phyloP scores from a whole-genome alignment of 2,797 vertebrate genomes.

The Acipenser ruthenus region DNA sequence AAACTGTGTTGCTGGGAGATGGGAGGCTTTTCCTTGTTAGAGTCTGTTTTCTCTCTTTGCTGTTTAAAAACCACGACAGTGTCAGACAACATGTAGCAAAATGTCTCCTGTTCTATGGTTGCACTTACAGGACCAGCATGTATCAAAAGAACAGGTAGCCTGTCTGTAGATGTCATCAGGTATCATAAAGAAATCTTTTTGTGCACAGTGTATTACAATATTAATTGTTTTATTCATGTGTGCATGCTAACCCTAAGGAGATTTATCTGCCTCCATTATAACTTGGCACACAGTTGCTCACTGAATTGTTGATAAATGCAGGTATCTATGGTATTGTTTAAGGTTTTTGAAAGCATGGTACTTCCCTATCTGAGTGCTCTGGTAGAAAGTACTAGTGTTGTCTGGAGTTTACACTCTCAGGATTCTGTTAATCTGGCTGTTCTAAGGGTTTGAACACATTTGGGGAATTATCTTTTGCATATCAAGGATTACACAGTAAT shows the following conservation, averaged over 20 bases:
- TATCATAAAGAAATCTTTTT: background rate
- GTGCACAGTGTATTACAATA: background rate
- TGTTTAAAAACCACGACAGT: background rate
- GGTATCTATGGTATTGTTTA: background rate
- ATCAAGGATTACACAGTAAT: conserved; percentile 5
- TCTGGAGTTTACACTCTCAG: too few relatives aligned
- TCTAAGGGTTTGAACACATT: too few relatives aligned
- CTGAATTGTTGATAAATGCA: background rate
- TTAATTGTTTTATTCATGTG: background rate
- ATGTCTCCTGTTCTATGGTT: background rate
- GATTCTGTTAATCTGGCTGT: too few relatives aligned
- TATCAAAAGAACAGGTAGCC: too few relatives aligned
- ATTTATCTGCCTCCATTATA: background rate
- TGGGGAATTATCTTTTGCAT: background rate
- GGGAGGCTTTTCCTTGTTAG: background rate
- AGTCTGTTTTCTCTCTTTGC: background rate
- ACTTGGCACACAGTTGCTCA: background rate
- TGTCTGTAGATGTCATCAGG: too few relatives aligned
- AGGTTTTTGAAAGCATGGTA: too few relatives aligned
- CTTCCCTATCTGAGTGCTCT: too few relatives aligned
- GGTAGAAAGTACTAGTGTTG: too few relatives aligned
- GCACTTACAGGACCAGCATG: background rate
- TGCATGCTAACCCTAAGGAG: background rate
- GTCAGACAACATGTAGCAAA: background rate
- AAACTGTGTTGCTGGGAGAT: conserved; percentile 21